These are phyloP conservation scores for Orthosia incerta DNA, from an alignment of 2,888 invertebrate genomes.

Conservation along the genomic window DNA sequence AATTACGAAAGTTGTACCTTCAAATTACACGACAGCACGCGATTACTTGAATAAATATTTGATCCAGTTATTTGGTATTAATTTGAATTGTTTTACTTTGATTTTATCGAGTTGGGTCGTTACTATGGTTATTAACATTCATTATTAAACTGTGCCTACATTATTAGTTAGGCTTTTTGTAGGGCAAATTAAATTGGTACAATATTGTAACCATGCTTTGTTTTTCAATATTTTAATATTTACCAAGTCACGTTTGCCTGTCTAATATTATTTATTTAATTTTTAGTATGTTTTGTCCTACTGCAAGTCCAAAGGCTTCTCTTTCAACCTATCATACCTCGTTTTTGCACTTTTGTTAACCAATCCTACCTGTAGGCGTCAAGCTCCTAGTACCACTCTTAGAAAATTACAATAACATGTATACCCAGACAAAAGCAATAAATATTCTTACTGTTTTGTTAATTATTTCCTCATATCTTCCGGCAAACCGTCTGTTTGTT, in stretches of 20 bases:
- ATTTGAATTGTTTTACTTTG: constrained; percentile 39
- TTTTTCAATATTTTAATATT: neutral
- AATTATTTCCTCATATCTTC: constrained; percentile 53
- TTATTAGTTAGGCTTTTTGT: neutral
- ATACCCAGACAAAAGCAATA: constrained; percentile 23
- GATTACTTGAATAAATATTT: constrained; percentile 58
- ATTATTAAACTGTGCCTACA: constrained; percentile 4
- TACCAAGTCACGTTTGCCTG: no score
- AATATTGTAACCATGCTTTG: neutral
- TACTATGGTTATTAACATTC: constrained; percentile 22
- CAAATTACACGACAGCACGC: constrained; percentile 52
- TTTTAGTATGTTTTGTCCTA: no score
- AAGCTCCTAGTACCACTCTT: neutral
- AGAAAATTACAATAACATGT: neutral
- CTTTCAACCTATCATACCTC: no score
- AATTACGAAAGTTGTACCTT: constrained; percentile 46
- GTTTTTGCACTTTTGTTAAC: no score
- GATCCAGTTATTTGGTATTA: constrained; percentile 53
- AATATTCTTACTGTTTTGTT: constrained; percentile 12
- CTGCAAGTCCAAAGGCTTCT: no score
- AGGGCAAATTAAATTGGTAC: no score
- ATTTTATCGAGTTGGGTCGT: constrained; percentile 29
- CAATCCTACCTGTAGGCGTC: no score
- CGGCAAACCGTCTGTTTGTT: constrained; percentile 59
- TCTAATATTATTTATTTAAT: no score